Base-by-base conservation (phyloP, 2,797 vertebrate genomes). In the Pseudomugil gertrudae region DNA sequence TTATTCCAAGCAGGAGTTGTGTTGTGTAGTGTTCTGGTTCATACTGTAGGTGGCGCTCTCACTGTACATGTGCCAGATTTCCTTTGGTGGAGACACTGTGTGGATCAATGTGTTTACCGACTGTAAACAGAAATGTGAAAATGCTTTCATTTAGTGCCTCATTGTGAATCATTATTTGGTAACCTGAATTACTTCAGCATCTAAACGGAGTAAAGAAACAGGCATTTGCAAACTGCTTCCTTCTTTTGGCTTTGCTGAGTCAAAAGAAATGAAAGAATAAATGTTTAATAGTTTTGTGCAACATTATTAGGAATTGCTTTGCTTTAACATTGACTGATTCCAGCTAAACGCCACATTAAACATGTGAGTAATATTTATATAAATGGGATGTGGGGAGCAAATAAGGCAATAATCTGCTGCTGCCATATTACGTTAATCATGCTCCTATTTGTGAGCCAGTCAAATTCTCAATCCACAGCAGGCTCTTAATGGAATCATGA, bases 31-130 rank as follows among this genome's bases (percentile, higher is more conserved):
- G 57, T 24, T 30, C 15, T 13, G 9, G 17, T 67, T 9, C 19
- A 51, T 23, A 54, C 90, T 63, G 70, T 69, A 81, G 91, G 80
- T 88, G 91, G 90, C 86, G 26, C 75, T 83, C 66, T 84, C 63
- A 52, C 33, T 69, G 66, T 61, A 30, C 35, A 26, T 15, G 3
- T 57, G 33, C 30, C 17, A 17, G 43, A 47, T 47, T 23, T 8
- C 43, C n/a, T 45, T 38, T 8, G 19, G n/a, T n/a, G 19, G 8
- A 45, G 8, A 19, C n/a, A n/a, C n/a, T 9, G 21, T 48, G 24
- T 63, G 24, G 40, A 33, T 70, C 24, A 26, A 2, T 27, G 30
- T 64, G 36, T 59, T 43, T 43, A 40, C 24, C 19, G 14, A 56
- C 63, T 35, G 15, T 17, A 4, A 13, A 58, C 55, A 38, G 2